Base-by-base conservation (phyloP, 2,888 invertebrate species). In the Dyspetes luteomarginatus region DNA sequence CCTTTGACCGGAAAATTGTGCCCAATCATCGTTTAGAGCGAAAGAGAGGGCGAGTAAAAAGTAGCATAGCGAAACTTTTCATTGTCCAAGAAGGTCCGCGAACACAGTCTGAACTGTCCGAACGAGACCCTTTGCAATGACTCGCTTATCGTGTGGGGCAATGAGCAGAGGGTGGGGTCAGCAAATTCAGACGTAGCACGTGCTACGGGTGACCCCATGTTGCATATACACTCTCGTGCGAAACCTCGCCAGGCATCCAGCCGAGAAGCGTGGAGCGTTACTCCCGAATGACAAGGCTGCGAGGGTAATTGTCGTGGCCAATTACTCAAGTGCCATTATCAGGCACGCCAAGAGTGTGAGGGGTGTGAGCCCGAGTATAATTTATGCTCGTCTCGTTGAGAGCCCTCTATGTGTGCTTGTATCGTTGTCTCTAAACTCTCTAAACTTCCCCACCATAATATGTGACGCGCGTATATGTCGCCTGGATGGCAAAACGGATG, bases 271-370 rank as follows among this genome's bases (percentile, higher is more conserved):
- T n/a, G 36, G 24, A 48, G 45, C 56, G 55, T 62, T 56, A 36
- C 69, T 64, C 68, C 41, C 43, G 69, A 77, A 80, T 80, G 73
- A 80, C 77, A 82, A 71, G 73, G 24, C 43, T 41, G 30, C 64
- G n/a, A n/a, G 80, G 73, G 69, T 82, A 80, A 82, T 82, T 82
- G 68, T 65, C 69, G 48, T 58, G 48, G 55, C 68, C 74, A 77
- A 82, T 77, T 82, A 80, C 69, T 80, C 77, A 77, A 74, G 73
- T 77, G 30, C 78, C 72, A 68, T 76, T 72, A 68, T 78, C 68
- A 78, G 60, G 22, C n/a, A n/a, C n/a, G n/a, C 45, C 19, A 5
- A 7, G 48, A 5, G 48, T 17, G 48, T 15, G 19, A 28, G 36
- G 56, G 26, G 60, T 12, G 69, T 5, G 52, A 50, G 60, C 4